Conservation (phyloP, 2,797 vertebrate species). For the Mus caroli region DNA sequence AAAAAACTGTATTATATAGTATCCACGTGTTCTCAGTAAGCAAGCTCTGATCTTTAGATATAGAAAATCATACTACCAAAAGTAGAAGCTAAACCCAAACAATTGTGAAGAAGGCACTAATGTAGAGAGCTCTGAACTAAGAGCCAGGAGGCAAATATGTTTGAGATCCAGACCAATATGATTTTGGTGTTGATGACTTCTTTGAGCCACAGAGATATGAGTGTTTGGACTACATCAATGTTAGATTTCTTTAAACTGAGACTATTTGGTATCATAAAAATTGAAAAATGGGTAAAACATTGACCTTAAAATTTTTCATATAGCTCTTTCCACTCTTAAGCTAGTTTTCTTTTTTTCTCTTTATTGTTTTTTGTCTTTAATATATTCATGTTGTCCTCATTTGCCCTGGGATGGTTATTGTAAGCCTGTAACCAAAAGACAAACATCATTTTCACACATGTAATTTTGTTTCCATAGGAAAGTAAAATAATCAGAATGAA, state of each 20-base stretch:
- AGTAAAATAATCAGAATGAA: constrained; percentile 55
- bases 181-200: constrained; percentile 10
- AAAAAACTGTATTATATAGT: background rate
- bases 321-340: background rate
- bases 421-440: background rate
- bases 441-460: constrained; percentile 16
- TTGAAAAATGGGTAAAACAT: background rate
- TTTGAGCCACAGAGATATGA: background rate
- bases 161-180: background rate
- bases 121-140: background rate
- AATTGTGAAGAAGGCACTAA: background rate
- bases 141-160: background rate
- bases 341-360: background rate
- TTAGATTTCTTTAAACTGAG: background rate
- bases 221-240: background rate
- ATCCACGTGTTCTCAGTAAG: background rate
- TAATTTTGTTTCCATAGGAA: constrained; percentile 59
- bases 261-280: constrained; percentile 22
- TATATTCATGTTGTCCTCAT: constrained; percentile 15
- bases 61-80: background rate
- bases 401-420: constrained; percentile 8
- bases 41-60: background rate
- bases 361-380: constrained; percentile 4
- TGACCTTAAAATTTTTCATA: background rate
- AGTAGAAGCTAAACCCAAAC: background rate